A percentile compares a stretch with the other conserved stretches of the same genome.
These are phyloP conservation scores for Ennomos fuscantarius DNA, from an alignment of 2,888 invertebrate species.

Conservation along the genomic window DNA sequence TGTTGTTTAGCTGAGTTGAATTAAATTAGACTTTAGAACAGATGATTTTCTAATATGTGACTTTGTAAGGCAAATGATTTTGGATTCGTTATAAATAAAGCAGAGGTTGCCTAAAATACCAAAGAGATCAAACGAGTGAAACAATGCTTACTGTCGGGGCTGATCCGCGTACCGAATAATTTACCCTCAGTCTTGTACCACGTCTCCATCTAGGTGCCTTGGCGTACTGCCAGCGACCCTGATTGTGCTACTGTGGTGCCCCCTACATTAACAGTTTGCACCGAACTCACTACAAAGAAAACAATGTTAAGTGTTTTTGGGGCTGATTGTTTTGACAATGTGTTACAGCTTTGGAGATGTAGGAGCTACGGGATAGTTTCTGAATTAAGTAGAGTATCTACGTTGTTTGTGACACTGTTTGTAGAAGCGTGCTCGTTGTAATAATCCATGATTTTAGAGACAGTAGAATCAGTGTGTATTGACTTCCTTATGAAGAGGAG, in stretches of 20 bases:
- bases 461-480: too few species aligned
- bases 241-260: conserved; percentile 48
- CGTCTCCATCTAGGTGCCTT: conserved; percentile 45
- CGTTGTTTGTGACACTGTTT: conserved; percentile 17
- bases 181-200: conserved; percentile 40
- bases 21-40: too few species aligned
- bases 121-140: conserved; percentile 24
- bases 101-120: neutral
- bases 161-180: conserved; percentile 38
- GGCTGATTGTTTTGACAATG: conserved; percentile 41
- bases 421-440: neutral
- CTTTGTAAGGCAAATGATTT: too few species aligned
- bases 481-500: too few species aligned
- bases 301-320: conserved; percentile 38
- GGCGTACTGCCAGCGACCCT: conserved; percentile 51
- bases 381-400: conserved; percentile 11
- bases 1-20: too few species aligned
- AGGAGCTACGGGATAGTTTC: conserved; percentile 17
- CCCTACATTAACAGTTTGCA: conserved; percentile 48
- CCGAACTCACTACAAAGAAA: conserved; percentile 40
- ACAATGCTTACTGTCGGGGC: conserved; percentile 25
- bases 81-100: too few species aligned
- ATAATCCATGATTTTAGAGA: too few species aligned
- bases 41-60: too few species aligned
- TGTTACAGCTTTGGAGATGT: conserved; percentile 32